phyloP scores from a whole-genome alignment of 2,113 vertebrate species.

The Entosphenus tridentatus region DNA sequence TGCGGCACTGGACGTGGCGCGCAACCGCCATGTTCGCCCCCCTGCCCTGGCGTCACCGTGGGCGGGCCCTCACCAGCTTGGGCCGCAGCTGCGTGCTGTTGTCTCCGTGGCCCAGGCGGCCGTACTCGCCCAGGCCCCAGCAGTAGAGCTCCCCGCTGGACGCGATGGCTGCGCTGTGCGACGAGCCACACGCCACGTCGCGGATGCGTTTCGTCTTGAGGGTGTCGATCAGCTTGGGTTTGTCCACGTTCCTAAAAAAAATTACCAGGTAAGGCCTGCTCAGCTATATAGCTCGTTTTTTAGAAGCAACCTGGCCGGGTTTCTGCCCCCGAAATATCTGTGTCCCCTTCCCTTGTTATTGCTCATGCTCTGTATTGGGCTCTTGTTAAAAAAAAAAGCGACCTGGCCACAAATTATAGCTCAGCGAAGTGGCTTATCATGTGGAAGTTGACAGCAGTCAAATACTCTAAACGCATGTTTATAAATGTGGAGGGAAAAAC shows the following conservation, averaged over 20 bases:
- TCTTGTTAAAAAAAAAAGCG: no score
- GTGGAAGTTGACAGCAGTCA: no score
- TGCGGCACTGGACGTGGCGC: constrained; percentile 1
- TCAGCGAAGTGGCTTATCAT: no score
- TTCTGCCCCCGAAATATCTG: no score
- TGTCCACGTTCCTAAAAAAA: constrained; percentile 73
- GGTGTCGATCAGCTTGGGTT: constrained; percentile 73
- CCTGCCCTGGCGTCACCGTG: no score
- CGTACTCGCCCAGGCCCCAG: constrained; percentile 89
- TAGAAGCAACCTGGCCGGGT: not conserved
- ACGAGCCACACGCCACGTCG: constrained; percentile 88
- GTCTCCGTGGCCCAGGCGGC: constrained; percentile 78
- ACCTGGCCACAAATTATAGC: no score
- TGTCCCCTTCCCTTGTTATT: no score
- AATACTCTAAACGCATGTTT: no score
- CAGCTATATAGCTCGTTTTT: not conserved
- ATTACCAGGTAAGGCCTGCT: no score
- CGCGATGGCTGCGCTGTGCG: constrained; percentile 84
- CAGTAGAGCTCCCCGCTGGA: constrained; percentile 88
- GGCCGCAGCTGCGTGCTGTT: constrained; percentile 89
- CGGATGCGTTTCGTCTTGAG: constrained; percentile 87
- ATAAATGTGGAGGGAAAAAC: no score
- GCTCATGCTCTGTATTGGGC: no score
- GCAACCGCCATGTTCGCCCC: not conserved
- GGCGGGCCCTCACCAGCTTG: constrained; percentile 47